Conservation (phyloP, 2,113 vertebrate genomes). For the Orientallactaga bullata region DNA sequence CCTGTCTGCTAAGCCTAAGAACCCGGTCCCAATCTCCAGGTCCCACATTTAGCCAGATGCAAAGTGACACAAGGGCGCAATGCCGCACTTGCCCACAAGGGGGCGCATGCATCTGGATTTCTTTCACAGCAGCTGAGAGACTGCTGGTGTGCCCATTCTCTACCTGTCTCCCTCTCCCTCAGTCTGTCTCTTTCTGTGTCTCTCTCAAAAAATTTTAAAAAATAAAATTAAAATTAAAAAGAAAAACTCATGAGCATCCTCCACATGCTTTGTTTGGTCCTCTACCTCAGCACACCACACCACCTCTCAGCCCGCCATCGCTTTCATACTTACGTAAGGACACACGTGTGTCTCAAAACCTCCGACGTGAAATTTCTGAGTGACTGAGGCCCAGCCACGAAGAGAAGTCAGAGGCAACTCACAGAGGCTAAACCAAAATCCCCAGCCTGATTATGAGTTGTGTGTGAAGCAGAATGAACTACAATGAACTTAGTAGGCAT, state of each 20-base stretch:
- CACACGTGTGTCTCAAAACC: not conserved
- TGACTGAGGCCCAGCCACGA: not conserved
- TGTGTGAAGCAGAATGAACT: not conserved
- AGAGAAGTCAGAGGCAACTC: not conserved
- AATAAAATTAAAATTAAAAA: too few species aligned
- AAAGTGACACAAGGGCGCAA: too few species aligned
- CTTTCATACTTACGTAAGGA: not conserved
- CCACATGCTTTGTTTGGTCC: not conserved
- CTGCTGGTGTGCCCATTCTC: too few species aligned
- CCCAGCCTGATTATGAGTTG: not conserved
- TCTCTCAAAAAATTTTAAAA: too few species aligned
- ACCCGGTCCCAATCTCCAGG: too few species aligned
- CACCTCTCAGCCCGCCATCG: not conserved
- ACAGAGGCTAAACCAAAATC: not conserved
- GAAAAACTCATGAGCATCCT: not conserved
- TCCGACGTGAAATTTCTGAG: not conserved
- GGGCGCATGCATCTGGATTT: too few species aligned
- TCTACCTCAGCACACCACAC: not conserved
- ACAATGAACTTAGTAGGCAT: not conserved
- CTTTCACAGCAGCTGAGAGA: too few species aligned
- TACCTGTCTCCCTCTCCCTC: too few species aligned
- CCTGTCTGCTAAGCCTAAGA: too few species aligned
- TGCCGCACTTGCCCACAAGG: too few species aligned
- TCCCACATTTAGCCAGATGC: too few species aligned
- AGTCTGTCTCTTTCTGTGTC: too few species aligned